Conservation (phyloP, 2,797 vertebrate species). For the Sphenopsis melanotis region DNA sequence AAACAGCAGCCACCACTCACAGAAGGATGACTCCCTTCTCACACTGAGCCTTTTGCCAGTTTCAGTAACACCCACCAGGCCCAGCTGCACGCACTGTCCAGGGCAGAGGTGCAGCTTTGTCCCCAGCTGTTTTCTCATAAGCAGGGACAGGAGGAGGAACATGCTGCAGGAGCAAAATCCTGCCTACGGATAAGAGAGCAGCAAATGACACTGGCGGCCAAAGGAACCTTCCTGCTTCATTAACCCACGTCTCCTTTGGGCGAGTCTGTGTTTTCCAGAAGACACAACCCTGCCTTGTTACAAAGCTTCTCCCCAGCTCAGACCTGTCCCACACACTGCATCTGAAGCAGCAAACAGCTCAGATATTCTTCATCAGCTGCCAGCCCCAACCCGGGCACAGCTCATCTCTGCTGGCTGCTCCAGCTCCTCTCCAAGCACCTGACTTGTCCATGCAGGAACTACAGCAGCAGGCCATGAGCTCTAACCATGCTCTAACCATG, state of each 20-base stretch:
- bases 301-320: not conserved
- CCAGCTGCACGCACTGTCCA: not conserved
- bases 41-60: not conserved
- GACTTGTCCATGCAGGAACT: not conserved
- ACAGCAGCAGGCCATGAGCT: not conserved
- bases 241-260: not conserved
- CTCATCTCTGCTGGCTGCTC: not conserved
- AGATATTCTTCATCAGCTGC: not conserved
- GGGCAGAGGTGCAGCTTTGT: not conserved
- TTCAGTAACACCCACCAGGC: accelerated
- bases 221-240: not conserved
- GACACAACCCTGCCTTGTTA: not conserved
- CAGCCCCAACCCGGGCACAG: accelerated
- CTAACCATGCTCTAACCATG: not conserved
- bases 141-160: not conserved
- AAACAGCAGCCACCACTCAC: not conserved
- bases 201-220: not conserved
- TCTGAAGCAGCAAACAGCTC: not conserved
- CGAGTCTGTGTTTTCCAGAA: not conserved
- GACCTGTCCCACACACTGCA: not conserved
- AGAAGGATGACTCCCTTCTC: too few relatives aligned
- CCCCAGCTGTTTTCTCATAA: accelerated
- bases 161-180: not conserved
- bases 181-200: not conserved
- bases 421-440: not conserved